Evolutionary conservation across 2,888 invertebrate species (phyloP).

Genomic region (Dichetophora obliterata): DNA sequence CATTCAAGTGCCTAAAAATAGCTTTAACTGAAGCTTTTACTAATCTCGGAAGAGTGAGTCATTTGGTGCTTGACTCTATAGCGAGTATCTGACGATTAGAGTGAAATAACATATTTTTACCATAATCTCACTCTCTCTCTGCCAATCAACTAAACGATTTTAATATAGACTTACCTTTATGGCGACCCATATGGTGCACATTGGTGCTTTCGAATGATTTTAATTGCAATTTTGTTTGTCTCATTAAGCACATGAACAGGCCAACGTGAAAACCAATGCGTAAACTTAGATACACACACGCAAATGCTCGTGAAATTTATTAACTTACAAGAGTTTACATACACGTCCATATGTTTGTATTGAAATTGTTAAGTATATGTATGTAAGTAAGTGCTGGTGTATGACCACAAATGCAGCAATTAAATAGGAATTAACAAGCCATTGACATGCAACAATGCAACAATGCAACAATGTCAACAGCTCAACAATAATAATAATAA

Average conservation of each 20-base stretch:
- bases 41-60: no score
- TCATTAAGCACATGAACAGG: background rate
- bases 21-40: no score
- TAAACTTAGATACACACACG: background rate
- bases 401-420: constrained; percentile 2
- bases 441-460: background rate
- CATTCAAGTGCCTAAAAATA: no score
- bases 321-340: no score
- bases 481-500: background rate
- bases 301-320: no score
- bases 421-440: constrained; percentile 9
- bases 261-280: background rate
- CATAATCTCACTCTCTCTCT: background rate
- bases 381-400: background rate
- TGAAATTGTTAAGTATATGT: no score
- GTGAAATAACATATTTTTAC: no score
- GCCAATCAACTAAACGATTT: background rate
- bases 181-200: background rate
- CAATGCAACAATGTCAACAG: constrained; percentile 5
- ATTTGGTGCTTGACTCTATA: no score
- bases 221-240: constrained; percentile 14
- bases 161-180: background rate
- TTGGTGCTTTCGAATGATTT: background rate
- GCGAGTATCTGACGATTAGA: no score
- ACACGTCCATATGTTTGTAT: no score